These are phyloP conservation scores for Brachionus plicatilis DNA, from an alignment of 1,140 invertebrate genomes.

Conservation along the genomic window DNA sequence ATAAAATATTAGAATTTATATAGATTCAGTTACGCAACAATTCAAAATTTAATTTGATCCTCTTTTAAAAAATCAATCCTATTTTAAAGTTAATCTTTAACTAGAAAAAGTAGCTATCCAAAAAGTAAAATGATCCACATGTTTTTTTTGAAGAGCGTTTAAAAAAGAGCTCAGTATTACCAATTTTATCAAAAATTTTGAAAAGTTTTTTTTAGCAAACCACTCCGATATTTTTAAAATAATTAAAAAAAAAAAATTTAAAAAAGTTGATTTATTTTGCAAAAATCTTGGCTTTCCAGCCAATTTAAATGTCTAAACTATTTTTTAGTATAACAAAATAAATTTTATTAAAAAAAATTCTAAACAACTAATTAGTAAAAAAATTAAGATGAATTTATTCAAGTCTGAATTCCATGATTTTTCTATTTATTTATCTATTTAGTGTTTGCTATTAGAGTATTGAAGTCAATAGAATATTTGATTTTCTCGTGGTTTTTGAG, in stretches of 20 bases:
- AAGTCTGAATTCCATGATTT: too few species aligned
- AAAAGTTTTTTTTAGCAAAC: too few species aligned
- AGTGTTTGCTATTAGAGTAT: conserved; percentile 1
- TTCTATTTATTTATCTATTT: not conserved
- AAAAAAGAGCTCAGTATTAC: not conserved
- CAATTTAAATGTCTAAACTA: too few species aligned
- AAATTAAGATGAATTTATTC: too few species aligned
- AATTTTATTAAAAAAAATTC: not conserved
- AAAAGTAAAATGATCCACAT: not conserved
- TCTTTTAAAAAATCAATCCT: not conserved
- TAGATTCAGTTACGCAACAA: not conserved
- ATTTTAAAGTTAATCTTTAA: not conserved
- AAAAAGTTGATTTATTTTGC: too few species aligned
- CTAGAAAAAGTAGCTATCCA: not conserved
- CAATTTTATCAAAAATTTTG: not conserved
- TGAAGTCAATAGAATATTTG: conserved; percentile 48
- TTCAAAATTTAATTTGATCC: not conserved
- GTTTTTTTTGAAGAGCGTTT: not conserved
- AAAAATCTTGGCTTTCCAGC: too few species aligned
- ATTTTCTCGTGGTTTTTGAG: conserved; percentile 44
- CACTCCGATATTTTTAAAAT: too few species aligned
- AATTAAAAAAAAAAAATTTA: too few species aligned
- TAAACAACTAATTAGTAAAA: not conserved
- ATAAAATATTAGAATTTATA: not conserved
- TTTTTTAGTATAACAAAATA: too few species aligned